Conservation (phyloP, 2,888 invertebrate genomes). For the Pachliopta kotzebuea region DNA sequence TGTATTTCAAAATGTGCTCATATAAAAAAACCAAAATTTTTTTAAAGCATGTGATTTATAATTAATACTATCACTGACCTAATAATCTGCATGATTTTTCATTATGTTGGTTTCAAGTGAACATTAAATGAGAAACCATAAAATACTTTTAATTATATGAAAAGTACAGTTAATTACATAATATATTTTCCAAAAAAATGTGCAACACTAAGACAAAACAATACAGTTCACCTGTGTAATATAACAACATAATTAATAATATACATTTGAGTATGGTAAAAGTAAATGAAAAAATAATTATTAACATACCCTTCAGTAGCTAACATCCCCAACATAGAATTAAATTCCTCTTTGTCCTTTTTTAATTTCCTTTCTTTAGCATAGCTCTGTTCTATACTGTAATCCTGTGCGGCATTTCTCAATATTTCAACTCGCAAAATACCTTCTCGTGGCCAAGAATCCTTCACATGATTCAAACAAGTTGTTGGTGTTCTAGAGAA, state of each 20-base stretch:
- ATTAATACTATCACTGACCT: too few species aligned
- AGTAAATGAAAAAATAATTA: not conserved
- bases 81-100: too few species aligned
- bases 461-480: conserved; percentile 93
- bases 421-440: conserved; percentile 95
- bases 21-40: too few species aligned
- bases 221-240: too few species aligned
- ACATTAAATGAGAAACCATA: too few species aligned
- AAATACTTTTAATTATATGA: not conserved
- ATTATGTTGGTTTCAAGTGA: too few species aligned
- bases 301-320: conserved; percentile 82
- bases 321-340: conserved; percentile 82
- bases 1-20: too few species aligned
- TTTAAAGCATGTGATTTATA: too few species aligned
- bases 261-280: not conserved
- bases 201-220: too few species aligned
- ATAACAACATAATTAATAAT: too few species aligned
- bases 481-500: conserved; percentile 96
- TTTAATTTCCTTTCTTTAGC: conserved; percentile 88
- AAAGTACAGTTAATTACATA: too few species aligned
- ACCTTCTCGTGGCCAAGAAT: conserved; percentile 97
- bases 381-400: conserved; percentile 90
- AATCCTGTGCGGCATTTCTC: conserved; percentile 85
- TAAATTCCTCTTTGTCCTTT: conserved; percentile 82
- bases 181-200: too few species aligned